A percentile compares a stretch with the other conserved stretches of the same genome.
Conservation (phyloP, 2,113 vertebrate species). For the Steatornis caripensis region DNA sequence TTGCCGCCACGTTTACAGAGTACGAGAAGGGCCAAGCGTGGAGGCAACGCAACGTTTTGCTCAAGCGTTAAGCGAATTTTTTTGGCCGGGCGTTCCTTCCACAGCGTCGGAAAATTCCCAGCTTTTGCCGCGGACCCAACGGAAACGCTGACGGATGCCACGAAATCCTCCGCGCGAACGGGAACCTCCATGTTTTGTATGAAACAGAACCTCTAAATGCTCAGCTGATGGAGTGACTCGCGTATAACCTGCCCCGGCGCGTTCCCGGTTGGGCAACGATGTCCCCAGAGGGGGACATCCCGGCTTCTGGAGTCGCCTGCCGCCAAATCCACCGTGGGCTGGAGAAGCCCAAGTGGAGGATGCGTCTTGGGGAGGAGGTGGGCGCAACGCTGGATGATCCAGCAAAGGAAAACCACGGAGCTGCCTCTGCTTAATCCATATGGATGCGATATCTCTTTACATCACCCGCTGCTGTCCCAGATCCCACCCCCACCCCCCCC, state of each 20-base stretch:
- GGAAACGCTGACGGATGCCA: background rate
- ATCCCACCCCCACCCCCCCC: no score
- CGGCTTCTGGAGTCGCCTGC: background rate
- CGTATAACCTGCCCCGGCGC: accelerated
- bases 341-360: background rate
- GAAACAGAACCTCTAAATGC: background rate
- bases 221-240: background rate
- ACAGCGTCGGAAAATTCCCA: background rate
- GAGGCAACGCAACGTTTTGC: background rate
- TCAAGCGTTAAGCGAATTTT: background rate
- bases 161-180: background rate
- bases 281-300: background rate
- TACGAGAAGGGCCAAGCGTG: background rate
- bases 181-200: background rate
- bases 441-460: background rate
- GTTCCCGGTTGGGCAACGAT: background rate
- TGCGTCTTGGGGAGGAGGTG: background rate
- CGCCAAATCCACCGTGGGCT: background rate
- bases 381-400: background rate
- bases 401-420: background rate
- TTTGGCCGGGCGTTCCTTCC: background rate
- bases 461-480: background rate
- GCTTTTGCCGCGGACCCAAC: background rate
- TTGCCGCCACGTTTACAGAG: background rate
- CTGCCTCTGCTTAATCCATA: background rate